Evolutionary conservation across 2,888 invertebrate genomes (phyloP).

Genomic region (Bembecia ichneumoniformis): DNA sequence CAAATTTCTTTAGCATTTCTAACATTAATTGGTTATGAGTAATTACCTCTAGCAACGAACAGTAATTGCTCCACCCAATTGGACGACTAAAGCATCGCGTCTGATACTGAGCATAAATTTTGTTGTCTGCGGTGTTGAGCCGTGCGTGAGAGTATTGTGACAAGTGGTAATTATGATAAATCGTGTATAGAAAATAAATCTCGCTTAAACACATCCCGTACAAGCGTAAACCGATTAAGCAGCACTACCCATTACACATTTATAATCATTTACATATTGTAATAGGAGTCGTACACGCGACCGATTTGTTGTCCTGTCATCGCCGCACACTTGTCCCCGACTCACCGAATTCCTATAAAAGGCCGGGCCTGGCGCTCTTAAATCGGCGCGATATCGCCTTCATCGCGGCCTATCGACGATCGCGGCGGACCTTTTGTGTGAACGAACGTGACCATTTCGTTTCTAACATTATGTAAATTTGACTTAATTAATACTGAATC

Average conservation of each 20-base stretch:
- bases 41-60: too few relatives aligned
- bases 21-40: too few relatives aligned
- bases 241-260: not conserved
- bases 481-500: not conserved
- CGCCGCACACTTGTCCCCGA: not conserved
- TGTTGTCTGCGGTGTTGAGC: too few relatives aligned
- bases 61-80: too few relatives aligned
- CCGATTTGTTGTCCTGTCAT: conserved; percentile 3
- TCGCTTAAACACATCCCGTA: conserved; percentile 2
- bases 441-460: not conserved
- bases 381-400: conserved; percentile 2
- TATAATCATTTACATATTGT: conserved; percentile 2
- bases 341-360: too few relatives aligned
- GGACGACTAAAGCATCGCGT: too few relatives aligned
- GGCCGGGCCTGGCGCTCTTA: not conserved
- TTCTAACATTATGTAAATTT: not conserved
- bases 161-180: conserved; percentile 5
- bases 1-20: too few relatives aligned
- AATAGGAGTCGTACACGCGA: not conserved
- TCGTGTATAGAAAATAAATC: conserved; percentile 2
- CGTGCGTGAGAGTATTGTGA: too few relatives aligned
- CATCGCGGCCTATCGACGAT: not conserved
- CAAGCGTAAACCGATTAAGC: conserved; percentile 10
- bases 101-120: too few relatives aligned
- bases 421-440: not conserved